Percentiles rank a stretch among this genome's conserved stretches.
Conservation (phyloP, 1,140 invertebrate genomes). For the Halesus radiatus region DNA sequence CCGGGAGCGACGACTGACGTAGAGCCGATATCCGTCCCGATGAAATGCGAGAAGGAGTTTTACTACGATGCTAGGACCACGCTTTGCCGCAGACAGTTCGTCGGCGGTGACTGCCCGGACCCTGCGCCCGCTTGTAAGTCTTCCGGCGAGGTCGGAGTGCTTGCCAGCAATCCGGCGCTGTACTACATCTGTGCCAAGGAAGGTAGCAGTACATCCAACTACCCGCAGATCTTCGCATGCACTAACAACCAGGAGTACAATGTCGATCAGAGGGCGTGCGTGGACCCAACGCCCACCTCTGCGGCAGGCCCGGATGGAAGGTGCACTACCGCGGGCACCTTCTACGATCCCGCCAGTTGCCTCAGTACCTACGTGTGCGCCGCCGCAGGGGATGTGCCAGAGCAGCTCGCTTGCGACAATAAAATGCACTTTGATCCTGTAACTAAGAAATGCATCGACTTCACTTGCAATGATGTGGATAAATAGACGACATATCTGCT, state of each 20-base stretch:
- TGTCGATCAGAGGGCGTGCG: not conserved
- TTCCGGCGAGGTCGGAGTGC: not conserved
- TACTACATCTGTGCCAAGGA: constrained; percentile 41
- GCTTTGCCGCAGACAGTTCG: not conserved
- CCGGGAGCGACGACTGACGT: constrained; percentile 38
- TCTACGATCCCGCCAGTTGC: constrained; percentile 10
- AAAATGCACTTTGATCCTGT: not conserved
- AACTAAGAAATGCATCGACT: not conserved
- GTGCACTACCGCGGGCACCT: not conserved
- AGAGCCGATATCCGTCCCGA: not conserved
- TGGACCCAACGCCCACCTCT: not conserved
- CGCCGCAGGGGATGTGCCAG: not conserved
- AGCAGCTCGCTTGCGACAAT: not conserved
- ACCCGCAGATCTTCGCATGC: constrained; percentile 41
- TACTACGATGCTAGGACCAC: constrained; percentile 32
- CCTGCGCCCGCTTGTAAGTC: not conserved
- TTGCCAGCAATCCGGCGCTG: constrained; percentile 22
- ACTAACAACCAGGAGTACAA: constrained; percentile 1
- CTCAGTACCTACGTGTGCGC: not conserved
- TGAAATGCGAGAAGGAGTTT: constrained; percentile 21
- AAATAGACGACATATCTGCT: not conserved
- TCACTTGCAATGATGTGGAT: not conserved
- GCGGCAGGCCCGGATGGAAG: not conserved
- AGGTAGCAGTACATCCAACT: not conserved
- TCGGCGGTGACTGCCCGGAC: not conserved